Evolutionary conservation across 1,140 invertebrate genomes (phyloP).

Genomic region (Procambarus virginalis): DNA sequence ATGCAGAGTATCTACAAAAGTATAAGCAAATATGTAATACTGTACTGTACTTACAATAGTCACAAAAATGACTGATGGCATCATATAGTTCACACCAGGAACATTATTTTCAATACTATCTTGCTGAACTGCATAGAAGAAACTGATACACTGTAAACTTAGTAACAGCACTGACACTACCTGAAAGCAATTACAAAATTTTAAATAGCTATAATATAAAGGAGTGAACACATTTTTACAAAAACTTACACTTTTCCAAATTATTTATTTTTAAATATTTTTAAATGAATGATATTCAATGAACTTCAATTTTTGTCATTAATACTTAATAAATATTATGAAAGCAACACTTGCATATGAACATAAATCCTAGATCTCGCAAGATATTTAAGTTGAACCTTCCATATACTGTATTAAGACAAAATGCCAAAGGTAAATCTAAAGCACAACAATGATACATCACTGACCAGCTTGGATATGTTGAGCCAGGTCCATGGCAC

Average conservation of each 20-base stretch:
- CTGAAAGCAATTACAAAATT: slow-evolving; percentile 34
- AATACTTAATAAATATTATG: too few species aligned
- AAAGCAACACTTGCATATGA: too few species aligned
- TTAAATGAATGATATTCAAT: too few species aligned
- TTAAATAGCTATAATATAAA: not conserved
- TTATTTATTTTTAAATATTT: too few species aligned
- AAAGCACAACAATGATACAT: not conserved
- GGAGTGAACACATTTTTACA: too few species aligned
- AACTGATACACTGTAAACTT: slow-evolving; percentile 47
- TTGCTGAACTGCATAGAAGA: slow-evolving; percentile 56
- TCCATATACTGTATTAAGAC: not conserved
- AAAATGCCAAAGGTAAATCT: not conserved
- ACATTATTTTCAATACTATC: slow-evolving; percentile 38
- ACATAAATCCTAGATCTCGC: not conserved
- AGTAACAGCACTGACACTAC: slow-evolving; percentile 65
- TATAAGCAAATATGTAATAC: too few species aligned
- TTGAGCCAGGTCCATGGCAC: slow-evolving; percentile 89
- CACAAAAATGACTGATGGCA: slow-evolving; percentile 71
- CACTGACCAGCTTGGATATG: slow-evolving; percentile 84
- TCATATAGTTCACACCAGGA: slow-evolving; percentile 70
- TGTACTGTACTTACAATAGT: slow-evolving; percentile 70
- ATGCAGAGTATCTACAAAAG: too few species aligned
- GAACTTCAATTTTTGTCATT: too few species aligned
- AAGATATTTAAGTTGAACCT: not conserved
- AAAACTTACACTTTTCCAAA: too few species aligned